Percentiles rank a stretch among this genome's conserved stretches.
phyloP scores from a whole-genome alignment of 2,888 invertebrate species.

The Liodrosophila aerea region DNA sequence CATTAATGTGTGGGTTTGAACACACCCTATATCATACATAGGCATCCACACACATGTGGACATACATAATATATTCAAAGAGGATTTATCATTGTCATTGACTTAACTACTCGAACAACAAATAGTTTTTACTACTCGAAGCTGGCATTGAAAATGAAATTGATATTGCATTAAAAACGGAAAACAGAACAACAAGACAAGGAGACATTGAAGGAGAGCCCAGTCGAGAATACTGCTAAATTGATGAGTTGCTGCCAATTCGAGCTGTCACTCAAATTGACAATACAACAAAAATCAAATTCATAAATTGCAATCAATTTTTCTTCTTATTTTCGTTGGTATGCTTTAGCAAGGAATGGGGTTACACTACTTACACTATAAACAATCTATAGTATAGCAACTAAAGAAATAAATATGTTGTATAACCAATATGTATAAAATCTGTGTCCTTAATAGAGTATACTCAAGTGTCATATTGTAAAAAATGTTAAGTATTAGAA shows the following conservation, averaged over 20 bases:
- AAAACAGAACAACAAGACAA: neutral
- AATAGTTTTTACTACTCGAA: constrained; percentile 29
- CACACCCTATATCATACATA: constrained; percentile 14
- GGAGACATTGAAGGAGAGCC: neutral
- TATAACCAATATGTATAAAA: too few species aligned
- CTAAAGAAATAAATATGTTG: too few species aligned
- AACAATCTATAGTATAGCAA: too few species aligned
- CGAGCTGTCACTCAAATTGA: constrained; percentile 69
- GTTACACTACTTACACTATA: too few species aligned
- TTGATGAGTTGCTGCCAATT: constrained; percentile 63
- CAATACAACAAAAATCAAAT: constrained; percentile 67
- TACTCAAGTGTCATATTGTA: too few species aligned
- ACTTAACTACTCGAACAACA: constrained; percentile 19
- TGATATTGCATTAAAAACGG: constrained; percentile 23
- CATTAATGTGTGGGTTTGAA: constrained; percentile 51
- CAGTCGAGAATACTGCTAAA: constrained; percentile 31
- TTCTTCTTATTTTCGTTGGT: constrained; percentile 28
- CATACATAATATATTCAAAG: constrained; percentile 16
- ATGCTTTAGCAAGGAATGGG: constrained; percentile 24
- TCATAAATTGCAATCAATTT: constrained; percentile 65
- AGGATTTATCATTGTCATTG: constrained; percentile 29
- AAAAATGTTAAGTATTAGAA: too few species aligned
- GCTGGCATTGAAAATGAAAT: constrained; percentile 34
- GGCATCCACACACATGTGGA: neutral
- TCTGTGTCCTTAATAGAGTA: too few species aligned